Conservation (phyloP, 2,888 invertebrate species). For the Drosophila tripunctata region DNA sequence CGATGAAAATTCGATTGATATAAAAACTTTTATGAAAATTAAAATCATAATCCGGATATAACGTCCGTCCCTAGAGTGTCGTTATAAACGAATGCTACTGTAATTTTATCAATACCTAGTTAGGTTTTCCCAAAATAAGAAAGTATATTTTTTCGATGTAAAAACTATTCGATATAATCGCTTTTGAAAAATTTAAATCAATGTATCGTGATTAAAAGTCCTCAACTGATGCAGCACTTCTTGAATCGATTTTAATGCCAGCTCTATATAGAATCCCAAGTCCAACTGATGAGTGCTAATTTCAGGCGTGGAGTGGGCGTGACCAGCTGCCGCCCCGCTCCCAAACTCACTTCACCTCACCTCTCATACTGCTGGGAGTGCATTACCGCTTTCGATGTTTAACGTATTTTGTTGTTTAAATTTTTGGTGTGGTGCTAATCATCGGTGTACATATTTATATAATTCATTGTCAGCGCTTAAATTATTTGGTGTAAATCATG, state of each 20-base stretch:
- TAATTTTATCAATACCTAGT: too few relatives aligned
- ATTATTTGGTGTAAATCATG: slow-evolving; percentile 63
- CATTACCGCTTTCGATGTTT: background rate
- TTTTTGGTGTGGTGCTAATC: slow-evolving; percentile 59
- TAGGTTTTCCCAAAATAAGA: too few relatives aligned
- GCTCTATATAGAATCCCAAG: slow-evolving; percentile 1
- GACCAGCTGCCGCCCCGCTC: slow-evolving; percentile 13
- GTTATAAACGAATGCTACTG: too few relatives aligned
- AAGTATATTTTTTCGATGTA: too few relatives aligned
- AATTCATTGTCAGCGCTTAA: slow-evolving; percentile 60
- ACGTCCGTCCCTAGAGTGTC: too few relatives aligned
- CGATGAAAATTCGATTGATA: too few relatives aligned
- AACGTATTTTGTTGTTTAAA: background rate
- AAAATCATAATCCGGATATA: too few relatives aligned
- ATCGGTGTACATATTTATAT: slow-evolving; percentile 61
- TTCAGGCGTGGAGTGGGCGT: slow-evolving; percentile 57
- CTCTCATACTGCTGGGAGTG: slow-evolving; percentile 1
- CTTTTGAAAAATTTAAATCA: too few relatives aligned
- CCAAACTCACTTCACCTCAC: background rate
- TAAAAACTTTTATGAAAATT: too few relatives aligned
- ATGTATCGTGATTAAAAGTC: too few relatives aligned
- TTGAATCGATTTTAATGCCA: slow-evolving; percentile 1
- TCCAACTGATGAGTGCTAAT: slow-evolving; percentile 57
- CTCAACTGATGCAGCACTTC: too few relatives aligned
- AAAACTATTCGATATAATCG: too few relatives aligned